Evolutionary conservation across 2,888 invertebrate genomes (phyloP).

Genomic region (Drosophila nr. fundita): DNA sequence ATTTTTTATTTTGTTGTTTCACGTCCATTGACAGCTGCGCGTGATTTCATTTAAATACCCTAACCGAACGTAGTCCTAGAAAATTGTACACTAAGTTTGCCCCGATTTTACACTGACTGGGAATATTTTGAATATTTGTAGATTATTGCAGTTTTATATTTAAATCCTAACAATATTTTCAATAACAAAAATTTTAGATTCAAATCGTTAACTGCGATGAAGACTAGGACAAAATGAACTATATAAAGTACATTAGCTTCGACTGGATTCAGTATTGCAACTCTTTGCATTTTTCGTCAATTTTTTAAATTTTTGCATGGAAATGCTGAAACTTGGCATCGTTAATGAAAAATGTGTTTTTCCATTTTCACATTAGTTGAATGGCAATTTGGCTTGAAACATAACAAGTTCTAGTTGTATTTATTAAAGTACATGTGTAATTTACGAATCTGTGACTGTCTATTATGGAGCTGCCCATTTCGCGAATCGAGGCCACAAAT

Average conservation of each 20-base stretch:
- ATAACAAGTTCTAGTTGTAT: constrained; percentile 1
- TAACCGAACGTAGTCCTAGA: background rate
- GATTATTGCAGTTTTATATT: background rate
- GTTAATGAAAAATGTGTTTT: constrained; percentile 60
- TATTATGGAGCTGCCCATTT: constrained; percentile 47
- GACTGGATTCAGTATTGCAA: background rate
- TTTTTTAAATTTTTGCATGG: constrained; percentile 27
- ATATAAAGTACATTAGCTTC: background rate
- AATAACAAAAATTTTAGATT: background rate
- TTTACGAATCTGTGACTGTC: constrained; percentile 19
- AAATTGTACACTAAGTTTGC: constrained; percentile 3
- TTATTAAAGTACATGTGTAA: constrained; percentile 1
- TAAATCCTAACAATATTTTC: too few species aligned
- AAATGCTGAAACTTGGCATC: constrained; percentile 14
- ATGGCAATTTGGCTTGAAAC: constrained; percentile 46
- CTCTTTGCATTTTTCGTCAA: constrained; percentile 24
- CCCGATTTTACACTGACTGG: background rate
- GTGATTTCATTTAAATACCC: constrained; percentile 37
- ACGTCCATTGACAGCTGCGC: constrained; percentile 60
- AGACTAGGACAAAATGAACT: background rate
- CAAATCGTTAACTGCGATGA: background rate
- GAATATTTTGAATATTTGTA: background rate
- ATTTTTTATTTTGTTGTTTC: constrained; percentile 39
- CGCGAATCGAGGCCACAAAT: constrained; percentile 47
- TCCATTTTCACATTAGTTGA: constrained; percentile 43